A percentile compares a stretch with the other conserved stretches of the same genome.
Conservation (phyloP, 1,140 invertebrate genomes). For the Pseudomyrmex flavicornis region DNA sequence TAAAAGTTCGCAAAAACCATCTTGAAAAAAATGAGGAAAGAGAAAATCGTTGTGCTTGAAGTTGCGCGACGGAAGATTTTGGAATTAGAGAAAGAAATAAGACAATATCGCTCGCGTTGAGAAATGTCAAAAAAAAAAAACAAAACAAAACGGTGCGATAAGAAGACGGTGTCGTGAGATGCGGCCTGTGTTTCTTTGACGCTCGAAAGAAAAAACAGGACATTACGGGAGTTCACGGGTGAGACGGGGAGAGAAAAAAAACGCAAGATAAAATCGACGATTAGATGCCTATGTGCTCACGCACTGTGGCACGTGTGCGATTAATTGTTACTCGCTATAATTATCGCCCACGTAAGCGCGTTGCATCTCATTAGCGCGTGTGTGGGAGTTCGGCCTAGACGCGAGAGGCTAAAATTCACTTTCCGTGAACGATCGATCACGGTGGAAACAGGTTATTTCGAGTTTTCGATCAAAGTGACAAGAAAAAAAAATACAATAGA, state of each 20-base stretch:
- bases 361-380: background rate
- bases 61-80: background rate
- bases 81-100: constrained; percentile 33
- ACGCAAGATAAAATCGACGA: constrained; percentile 18
- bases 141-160: background rate
- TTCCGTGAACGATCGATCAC: constrained; percentile 55
- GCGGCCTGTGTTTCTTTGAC: background rate
- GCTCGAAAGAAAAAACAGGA: constrained; percentile 55
- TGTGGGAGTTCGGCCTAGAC: constrained; percentile 41
- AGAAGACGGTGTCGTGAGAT: background rate
- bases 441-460: constrained; percentile 45
- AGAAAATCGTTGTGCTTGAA: no score
- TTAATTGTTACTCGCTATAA: constrained; percentile 49
- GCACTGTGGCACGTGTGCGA: constrained; percentile 30
- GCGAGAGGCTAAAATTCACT: constrained; percentile 46
- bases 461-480: background rate
- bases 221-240: constrained; percentile 37
- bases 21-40: no score
- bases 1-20: background rate
- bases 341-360: constrained; percentile 30
- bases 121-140: no score
- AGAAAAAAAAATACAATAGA: no score
- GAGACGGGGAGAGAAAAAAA: constrained; percentile 3
- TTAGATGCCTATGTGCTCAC: constrained; percentile 12
- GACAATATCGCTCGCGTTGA: background rate